Evolutionary conservation across 2,113 vertebrate genomes (phyloP), one percentile per base, ranked within the genome.

Genomic region (Heterocephalus glaber): DNA sequence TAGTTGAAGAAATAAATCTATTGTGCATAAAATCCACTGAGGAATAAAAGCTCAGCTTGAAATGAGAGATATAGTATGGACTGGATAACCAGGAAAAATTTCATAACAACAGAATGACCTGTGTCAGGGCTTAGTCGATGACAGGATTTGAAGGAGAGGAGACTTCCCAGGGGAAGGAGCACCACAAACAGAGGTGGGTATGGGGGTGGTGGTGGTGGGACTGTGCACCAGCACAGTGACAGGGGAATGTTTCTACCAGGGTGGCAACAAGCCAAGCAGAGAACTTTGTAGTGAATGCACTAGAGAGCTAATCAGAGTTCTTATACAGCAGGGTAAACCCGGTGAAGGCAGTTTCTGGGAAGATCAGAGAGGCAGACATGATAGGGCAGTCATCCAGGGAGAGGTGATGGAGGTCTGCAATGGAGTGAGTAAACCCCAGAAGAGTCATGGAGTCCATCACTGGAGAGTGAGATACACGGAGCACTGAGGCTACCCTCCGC

Each of bases 1-100:
- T 88, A 54, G 20, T 63, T n/a, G 52, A 85, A 90, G 65, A 52
- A 33, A 77, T 90, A 84, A 90, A 95, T 60, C 74, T 68, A n/a
- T 52, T 24, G 1, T 54, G 12, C 22, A 14, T 91, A 77, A 85
- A 68, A 72, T 63, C 44, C 35, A 47, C 17, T 26, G 77, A 85
- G 24, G 76, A 95, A 22, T 54, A 90, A 90, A 70, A 38, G 11
- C 52, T 90, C 38, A 66, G 52, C 28, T 95, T 70, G 26, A 92
- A 65, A 85, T 89, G 89, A 92, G 44, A 87, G 65, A 4, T 61
- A 12, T 81, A 49, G 26, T 52, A 13, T 76, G 49, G n/a, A 52
- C 35, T 77, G 66, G 56, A 33, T 63, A 86, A 63, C 14, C 3
- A 38, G 56, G 44, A 74, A 33, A 83, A 63, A 68, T 38, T 22